Percentiles rank a stretch among this genome's conserved stretches.
Evolutionary conservation across 2,888 invertebrate genomes (phyloP).

Genomic region (Erynnis tages): DNA sequence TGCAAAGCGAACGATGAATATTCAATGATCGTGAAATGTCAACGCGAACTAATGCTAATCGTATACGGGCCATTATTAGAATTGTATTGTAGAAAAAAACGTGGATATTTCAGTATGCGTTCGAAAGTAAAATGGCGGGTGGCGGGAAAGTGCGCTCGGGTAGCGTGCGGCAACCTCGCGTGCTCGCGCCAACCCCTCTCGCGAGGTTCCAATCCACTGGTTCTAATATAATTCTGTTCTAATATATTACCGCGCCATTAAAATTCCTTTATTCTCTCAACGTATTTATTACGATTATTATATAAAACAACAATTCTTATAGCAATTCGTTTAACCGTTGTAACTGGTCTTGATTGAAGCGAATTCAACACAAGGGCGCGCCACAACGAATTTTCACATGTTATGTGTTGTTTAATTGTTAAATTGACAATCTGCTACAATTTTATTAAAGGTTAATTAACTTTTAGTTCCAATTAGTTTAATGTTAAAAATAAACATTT

Average conservation of each 20-base stretch:
- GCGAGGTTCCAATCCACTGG: slow-evolving; percentile 67
- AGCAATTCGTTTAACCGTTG: no score
- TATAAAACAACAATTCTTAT: no score
- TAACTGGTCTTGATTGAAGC: no score
- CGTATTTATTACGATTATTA: no score
- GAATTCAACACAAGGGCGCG: neutral
- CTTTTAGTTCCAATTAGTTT: no score
- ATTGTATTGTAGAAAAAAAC: slow-evolving; percentile 43
- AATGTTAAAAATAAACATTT: no score
- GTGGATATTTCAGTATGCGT: slow-evolving; percentile 63
- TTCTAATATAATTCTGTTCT: slow-evolving; percentile 34
- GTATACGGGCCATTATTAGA: slow-evolving; percentile 27
- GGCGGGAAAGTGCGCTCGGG: slow-evolving; percentile 64
- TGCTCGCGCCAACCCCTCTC: slow-evolving; percentile 53
- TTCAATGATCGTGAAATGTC: slow-evolving; percentile 28
- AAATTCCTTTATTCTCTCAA: slow-evolving; percentile 5
- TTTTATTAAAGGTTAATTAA: slow-evolving; percentile 13
- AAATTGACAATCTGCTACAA: slow-evolving; percentile 6
- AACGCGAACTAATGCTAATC: slow-evolving; percentile 33
- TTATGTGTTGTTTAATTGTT: slow-evolving; percentile 6
- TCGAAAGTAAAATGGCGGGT: slow-evolving; percentile 75
- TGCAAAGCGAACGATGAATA: slow-evolving; percentile 45
- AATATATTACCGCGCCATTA: slow-evolving; percentile 14
- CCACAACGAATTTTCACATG: slow-evolving; percentile 4
- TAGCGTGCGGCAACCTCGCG: slow-evolving; percentile 57